Conservation (phyloP, 2,888 invertebrate species). For the Quadroppia sp. region DNA sequence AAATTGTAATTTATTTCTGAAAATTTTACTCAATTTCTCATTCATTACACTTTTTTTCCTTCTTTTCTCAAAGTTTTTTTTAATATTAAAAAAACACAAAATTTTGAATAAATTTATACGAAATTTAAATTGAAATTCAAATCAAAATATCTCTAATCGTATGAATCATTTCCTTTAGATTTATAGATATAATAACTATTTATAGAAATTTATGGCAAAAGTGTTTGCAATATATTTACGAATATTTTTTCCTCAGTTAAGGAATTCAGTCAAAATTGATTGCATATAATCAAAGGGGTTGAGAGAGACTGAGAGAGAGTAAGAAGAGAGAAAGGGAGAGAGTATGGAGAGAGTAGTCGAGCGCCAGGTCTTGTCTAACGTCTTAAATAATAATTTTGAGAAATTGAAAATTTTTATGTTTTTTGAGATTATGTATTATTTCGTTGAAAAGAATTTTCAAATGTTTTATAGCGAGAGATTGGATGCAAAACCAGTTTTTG, state of each 20-base stretch:
- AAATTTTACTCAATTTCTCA: neutral
- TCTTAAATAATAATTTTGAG: neutral
- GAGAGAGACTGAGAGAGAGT: too few species aligned
- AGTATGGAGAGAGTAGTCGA: constrained; percentile 25
- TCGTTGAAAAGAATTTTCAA: neutral
- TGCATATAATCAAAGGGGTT: constrained; percentile 4
- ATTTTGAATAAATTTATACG: neutral
- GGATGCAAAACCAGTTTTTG: constrained; percentile 18
- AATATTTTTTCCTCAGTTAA: neutral
- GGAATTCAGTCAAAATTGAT: neutral
- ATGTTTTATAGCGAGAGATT: neutral
- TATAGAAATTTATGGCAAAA: neutral
- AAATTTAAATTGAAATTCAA: neutral
- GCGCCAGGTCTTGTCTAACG: neutral
- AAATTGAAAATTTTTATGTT: neutral
- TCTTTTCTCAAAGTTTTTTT: neutral
- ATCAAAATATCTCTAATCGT: neutral
- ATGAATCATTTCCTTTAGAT: constrained; percentile 13
- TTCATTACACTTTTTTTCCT: neutral
- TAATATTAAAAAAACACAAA: neutral
- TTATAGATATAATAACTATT: neutral
- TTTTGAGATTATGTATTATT: neutral
- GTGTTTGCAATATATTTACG: constrained; percentile 1
- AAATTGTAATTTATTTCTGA: neutral
- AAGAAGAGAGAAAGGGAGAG: neutral